A percentile compares a stretch with the other conserved stretches of the same genome.
phyloP scores from a whole-genome alignment of 2,113 vertebrate species.

The Peromyscus leucopus region DNA sequence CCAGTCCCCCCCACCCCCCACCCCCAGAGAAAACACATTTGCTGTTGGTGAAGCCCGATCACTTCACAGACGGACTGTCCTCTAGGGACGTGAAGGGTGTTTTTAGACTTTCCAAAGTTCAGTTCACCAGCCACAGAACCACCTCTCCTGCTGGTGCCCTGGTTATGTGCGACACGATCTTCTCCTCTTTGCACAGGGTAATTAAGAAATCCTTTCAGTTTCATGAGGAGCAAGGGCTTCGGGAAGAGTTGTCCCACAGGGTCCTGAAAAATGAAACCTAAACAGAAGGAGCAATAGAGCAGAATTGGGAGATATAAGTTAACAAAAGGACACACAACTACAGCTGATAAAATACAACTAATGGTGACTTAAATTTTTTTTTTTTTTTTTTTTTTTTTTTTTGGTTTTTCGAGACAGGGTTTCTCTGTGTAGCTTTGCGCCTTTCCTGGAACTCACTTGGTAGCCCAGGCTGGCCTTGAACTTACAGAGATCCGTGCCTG shows the following conservation, averaged over 20 bases:
- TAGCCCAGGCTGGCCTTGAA: too few relatives aligned
- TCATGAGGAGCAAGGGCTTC: conserved; percentile 92
- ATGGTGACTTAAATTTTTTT: not conserved
- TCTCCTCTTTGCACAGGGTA: not conserved
- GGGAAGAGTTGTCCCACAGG: conserved; percentile 94
- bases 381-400: too few relatives aligned
- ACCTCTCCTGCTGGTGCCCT: not conserved
- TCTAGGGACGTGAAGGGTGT: not conserved
- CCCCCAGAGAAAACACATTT: not conserved
- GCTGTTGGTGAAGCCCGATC: not conserved
- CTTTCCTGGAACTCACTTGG: too few relatives aligned
- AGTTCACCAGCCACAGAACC: not conserved
- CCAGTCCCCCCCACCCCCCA: not conserved
- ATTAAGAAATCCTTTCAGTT: conserved; percentile 88
- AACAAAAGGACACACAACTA: fast-evolving
- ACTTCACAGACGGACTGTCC: not conserved
- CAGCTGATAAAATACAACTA: not conserved
- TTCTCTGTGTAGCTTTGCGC: not conserved
- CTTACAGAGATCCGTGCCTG: too few relatives aligned
- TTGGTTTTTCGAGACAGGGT: too few relatives aligned
- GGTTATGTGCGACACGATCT: not conserved
- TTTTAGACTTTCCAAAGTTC: not conserved
- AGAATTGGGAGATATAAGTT: not conserved
- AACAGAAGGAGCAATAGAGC: conserved; percentile 19
- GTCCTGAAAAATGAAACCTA: conserved; percentile 96